Base-by-base conservation (phyloP, 2,113 vertebrate species). In the Neogale vison region DNA sequence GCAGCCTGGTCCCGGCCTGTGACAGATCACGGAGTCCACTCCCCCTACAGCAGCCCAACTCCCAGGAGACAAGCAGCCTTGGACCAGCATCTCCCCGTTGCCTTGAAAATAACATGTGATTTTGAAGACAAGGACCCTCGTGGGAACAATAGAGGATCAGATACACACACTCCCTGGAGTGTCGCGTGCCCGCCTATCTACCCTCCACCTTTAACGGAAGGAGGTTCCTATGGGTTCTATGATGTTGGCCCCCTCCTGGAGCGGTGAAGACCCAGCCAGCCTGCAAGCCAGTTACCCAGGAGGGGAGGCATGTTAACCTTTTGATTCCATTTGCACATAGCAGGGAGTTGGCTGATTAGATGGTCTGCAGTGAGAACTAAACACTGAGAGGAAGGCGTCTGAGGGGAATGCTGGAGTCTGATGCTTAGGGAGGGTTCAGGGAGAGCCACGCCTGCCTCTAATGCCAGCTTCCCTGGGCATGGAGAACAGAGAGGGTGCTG, bases 61-160 rank as follows among this genome's bases (percentile, higher is more conserved):
- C 61, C 21, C 71, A 69, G 59, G 90, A 86, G 45, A 59, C n/a
- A 21, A 14, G 18, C 31, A 57, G 65, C 55, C 81, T 77, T 47
- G 79, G 59, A 85, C 72, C 29, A 31, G 42, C 90, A 52, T 90
- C 55, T 95, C 69, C 52, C 76, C 1, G 3, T 50, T 45, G 81
- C 84, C 95, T 97, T 95, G 90, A 91, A 93, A 94, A 90, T 85
- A 71, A 34, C 9, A 1, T 14, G 24, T 17, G 83, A 89, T 61
- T 94, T 96, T 76, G 72, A 85, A 79, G 47, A 71, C 86, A 50
- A 86, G 47, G 23, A 55, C 39, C 67, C 72, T 57, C 45, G 0
- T 2, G 8, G 59, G 45, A 39, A 36, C 31, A n/a, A 1, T 13
- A 52, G 77, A 12, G 29, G 11, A 5, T 63, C 50, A 17, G 24